phyloP scores from a whole-genome alignment of 2,888 invertebrate genomes.

The Agriotes lineatus region DNA sequence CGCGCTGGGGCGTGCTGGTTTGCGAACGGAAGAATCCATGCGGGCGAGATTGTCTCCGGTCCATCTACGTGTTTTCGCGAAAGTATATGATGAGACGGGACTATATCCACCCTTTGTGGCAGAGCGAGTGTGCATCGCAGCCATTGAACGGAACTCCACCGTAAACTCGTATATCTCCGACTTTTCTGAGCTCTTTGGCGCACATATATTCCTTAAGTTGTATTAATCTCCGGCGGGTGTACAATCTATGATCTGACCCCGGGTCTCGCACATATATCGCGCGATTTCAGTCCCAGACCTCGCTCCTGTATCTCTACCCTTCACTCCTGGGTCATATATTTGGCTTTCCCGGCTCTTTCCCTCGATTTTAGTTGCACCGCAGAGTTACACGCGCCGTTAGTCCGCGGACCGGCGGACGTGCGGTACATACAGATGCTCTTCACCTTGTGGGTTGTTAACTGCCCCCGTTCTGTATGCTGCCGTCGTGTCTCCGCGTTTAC shows the following conservation, averaged over 20 bases:
- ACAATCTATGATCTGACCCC: conserved; percentile 46
- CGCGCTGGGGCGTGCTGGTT: conserved; percentile 58
- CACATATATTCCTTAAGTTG: conserved; percentile 45
- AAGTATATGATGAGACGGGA: conserved; percentile 4
- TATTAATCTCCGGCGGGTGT: conserved; percentile 47
- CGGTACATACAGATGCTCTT: conserved; percentile 54
- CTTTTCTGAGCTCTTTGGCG: conserved; percentile 19
- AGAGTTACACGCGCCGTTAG: conserved; percentile 65
- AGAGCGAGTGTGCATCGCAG: conserved; percentile 11
- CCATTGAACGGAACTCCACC: conserved; percentile 32
- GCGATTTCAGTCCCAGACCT: conserved; percentile 42
- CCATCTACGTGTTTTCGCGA: conserved; percentile 49
- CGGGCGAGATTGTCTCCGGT: conserved; percentile 59
- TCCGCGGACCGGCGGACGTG: conserved; percentile 58
- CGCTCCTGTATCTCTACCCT: conserved; percentile 48
- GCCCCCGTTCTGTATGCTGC: conserved; percentile 57
- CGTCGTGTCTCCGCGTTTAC: conserved; percentile 54
- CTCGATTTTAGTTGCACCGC: conserved; percentile 53
- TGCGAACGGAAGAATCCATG: conserved; percentile 57
- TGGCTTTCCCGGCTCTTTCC: conserved; percentile 49
- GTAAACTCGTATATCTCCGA: conserved; percentile 35
- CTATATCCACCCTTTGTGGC: conserved; percentile 5
- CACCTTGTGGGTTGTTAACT: conserved; percentile 56
- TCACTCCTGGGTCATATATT: conserved; percentile 51
- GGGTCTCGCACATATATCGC: conserved; percentile 45